Evolutionary conservation across 2,113 vertebrate species (phyloP), one percentile per base, ranked within the genome.

Genomic region (Melanostigma gelatinosum): DNA sequence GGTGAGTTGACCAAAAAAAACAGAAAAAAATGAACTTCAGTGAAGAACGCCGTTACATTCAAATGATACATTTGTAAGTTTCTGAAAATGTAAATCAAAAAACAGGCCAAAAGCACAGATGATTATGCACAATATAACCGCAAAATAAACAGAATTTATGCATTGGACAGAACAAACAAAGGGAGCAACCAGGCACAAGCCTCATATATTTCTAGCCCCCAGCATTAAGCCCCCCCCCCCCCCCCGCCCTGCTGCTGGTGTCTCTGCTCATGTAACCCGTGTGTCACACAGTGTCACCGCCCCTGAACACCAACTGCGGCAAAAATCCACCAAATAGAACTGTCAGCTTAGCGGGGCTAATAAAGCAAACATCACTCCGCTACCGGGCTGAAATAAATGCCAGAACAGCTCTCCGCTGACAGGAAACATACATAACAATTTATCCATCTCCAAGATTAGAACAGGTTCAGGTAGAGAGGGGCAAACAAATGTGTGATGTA

Each of bases 311-410:
- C 52, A 29, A 63, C 68, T 60, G 80, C 84, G 73, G 77, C 61
- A 84, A 65, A 84, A 85, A 87, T 50, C 48, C 76, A 65, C 66
- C 66, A 84, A 90, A 86, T 77, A 44, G 70, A 88, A 54, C 77
- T 63, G 85, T 87, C 87, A 79, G 88, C 68, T 79, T 61, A 78
- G 80, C 40, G 1, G 40, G 27, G 64, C 72, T 44, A 52, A 54
- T 66, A 78, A 85, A 86, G 64, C 34, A 20, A 15, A 50, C 63
- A 62, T 76, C 85, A 77, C 69, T 79, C 68, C 52, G 70, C 77
- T 67, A n/a, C 42, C 1, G 2, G 42, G 36, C 61, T 50, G 15
- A 60, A 71, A 24, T 20, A 44, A 87, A 74, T 50, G 54, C 2
- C n/a, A 75, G 68, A 34, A 40, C 18, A 75, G 13, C 62, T 15